These are phyloP conservation scores for Aplochiton taeniatus DNA, from an alignment of 2,797 vertebrate genomes.

Conservation along the genomic window DNA sequence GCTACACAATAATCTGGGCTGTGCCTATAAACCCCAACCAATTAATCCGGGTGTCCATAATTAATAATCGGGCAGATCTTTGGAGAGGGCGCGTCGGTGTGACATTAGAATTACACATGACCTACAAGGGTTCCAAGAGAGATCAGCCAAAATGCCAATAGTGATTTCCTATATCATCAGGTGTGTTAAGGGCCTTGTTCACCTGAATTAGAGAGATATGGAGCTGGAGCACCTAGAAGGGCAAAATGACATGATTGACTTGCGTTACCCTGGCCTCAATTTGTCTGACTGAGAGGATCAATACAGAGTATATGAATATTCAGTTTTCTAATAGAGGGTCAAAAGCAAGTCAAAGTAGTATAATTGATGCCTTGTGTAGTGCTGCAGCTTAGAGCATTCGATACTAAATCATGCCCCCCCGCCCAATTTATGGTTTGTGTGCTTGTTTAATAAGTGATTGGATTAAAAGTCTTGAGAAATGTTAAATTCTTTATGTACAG, in stretches of 20 bases:
- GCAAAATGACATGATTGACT: constrained; percentile 27
- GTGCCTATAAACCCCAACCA: no score
- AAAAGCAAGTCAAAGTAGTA: not conserved
- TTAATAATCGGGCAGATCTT: not conserved
- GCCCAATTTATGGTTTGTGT: constrained; percentile 65
- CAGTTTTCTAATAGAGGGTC: constrained; percentile 12
- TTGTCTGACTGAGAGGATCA: constrained; percentile 27
- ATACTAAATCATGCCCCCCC: no score
- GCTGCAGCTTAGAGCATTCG: no score
- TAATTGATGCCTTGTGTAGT: no score
- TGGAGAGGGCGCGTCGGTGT: constrained; percentile 6
- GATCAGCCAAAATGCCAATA: constrained; percentile 47
- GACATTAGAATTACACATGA: constrained; percentile 24
- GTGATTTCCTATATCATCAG: constrained; percentile 50
- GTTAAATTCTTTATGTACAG: constrained; percentile 47
- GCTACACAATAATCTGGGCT: no score
- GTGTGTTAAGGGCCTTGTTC: constrained; percentile 30
- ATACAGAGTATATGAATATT: constrained; percentile 26
- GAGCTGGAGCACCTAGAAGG: constrained; percentile 6
- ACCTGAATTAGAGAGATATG: not conserved
- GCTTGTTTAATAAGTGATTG: constrained; percentile 60
- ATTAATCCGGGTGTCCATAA: no score
- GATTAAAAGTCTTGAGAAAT: constrained; percentile 32
- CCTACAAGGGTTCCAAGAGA: constrained; percentile 24
- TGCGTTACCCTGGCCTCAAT: constrained; percentile 9